Percentiles rank a stretch among this genome's conserved stretches.
Conservation (phyloP, 53 echinoderm and acorn worm genomes). For the Henricia sp. region DNA sequence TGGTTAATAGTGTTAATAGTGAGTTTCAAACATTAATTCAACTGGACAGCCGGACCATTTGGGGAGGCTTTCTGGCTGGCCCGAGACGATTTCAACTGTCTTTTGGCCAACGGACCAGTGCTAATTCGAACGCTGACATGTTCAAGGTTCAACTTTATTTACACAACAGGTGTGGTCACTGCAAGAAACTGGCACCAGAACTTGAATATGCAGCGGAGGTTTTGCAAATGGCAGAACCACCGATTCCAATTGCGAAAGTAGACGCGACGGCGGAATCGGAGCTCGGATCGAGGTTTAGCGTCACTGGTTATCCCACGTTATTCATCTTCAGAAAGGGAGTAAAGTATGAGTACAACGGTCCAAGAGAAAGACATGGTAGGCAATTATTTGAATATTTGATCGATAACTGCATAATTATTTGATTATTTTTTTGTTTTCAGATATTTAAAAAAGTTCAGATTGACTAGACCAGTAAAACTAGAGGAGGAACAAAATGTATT, state of each 20-base stretch:
- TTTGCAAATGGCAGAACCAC: conserved; percentile 68
- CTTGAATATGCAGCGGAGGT: conserved; percentile 75
- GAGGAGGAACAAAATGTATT: too few species aligned
- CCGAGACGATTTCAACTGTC: too few species aligned
- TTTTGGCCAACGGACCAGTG: too few species aligned
- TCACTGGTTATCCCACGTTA: conserved; percentile 86
- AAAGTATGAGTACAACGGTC: conserved; percentile 92
- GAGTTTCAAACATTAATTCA: too few species aligned
- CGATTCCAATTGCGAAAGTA: conserved; percentile 80
- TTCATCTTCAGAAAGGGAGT: conserved; percentile 91
- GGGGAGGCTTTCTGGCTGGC: too few species aligned
- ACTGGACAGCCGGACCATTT: too few species aligned
- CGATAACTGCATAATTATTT: too few species aligned
- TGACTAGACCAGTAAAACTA: too few species aligned
- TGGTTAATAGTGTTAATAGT: too few species aligned
- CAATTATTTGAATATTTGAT: neutral
- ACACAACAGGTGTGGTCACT: conserved; percentile 89
- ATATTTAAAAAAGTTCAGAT: too few species aligned
- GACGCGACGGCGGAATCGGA: conserved; percentile 83
- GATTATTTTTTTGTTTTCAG: too few species aligned
- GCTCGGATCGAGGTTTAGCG: conserved; percentile 74
- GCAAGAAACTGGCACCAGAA: conserved; percentile 94
- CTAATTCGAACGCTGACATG: too few species aligned
- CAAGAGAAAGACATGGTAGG: conserved; percentile 81
- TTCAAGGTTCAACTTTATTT: neutral